Evolutionary conservation across 2,888 invertebrate genomes (phyloP), one percentile per base, ranked within the genome.

Genomic region (Eupithecia tripunctaria): DNA sequence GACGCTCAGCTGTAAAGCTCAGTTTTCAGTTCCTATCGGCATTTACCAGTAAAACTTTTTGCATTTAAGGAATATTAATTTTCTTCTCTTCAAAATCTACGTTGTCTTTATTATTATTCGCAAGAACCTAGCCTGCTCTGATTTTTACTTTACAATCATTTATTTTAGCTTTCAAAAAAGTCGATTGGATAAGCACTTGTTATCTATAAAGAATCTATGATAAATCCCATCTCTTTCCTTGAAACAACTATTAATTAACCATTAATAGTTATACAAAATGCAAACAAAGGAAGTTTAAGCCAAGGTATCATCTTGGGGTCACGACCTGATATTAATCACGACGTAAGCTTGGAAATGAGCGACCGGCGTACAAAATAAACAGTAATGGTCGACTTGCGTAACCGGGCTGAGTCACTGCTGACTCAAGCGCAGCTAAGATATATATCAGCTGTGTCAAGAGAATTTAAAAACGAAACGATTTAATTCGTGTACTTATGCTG

Each of bases 291-390:
- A 77, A 79, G 78, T 76, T 77, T 87, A 85, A 89, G 86, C 86
- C 84, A 79, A 78, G 78, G 81, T 80, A 80, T 82, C 81, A 84
- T 84, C 82, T 81, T 76, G 76, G 79, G 82, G 81, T 85, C 85
- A 85, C 84, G 86, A 84, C 82, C 81, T 80, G 76, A 82, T 85
- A 89, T 89, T 87, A 88, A 91, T 90, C 88, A 88, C 86, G 79
- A 80, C 81, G 84, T 88, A 89, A 90, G 89, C 88, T 88, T 82
- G 80, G 86, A 85, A 86, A 87, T 86, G 84, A 87, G 86, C 85
- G 84, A 79, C 80, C 78, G 80, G 78, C 47, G 47, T 81, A 83
- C 84, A 84, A 88, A 85, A 88, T 85, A 86, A 87, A 87, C 86
- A 84, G 83, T 82, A 81, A 82, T 81, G 82, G 81, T 81, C 76